These are phyloP conservation scores for Lota lota DNA, from an alignment of 2,113 vertebrate species.

Conservation along the genomic window DNA sequence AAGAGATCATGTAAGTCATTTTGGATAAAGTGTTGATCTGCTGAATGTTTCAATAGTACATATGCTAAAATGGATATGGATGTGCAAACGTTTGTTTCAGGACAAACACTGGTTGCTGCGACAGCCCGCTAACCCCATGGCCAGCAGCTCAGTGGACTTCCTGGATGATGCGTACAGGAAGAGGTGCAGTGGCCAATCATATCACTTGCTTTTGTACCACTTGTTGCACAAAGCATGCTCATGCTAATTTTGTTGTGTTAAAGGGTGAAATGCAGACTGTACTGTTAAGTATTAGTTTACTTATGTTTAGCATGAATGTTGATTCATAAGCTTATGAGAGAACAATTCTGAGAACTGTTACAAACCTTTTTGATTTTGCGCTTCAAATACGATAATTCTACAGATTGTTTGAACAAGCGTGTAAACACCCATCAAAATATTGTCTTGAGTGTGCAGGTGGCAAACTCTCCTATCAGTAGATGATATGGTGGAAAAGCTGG, in stretches of 20 bases:
- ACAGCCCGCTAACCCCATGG: conserved; percentile 74
- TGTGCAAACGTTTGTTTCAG: conserved; percentile 39
- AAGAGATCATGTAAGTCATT: too few relatives aligned
- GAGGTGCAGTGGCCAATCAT: conserved; percentile 46
- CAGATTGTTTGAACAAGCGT: neutral
- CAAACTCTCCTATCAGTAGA: conserved; percentile 78
- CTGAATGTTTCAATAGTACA: too few relatives aligned
- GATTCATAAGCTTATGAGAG: too few relatives aligned
- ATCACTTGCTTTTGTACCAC: neutral
- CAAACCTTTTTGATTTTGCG: neutral
- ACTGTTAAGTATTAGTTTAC: too few relatives aligned
- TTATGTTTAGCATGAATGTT: too few relatives aligned
- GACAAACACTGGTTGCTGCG: conserved; percentile 81
- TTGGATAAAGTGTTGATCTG: too few relatives aligned
- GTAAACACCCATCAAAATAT: neutral
- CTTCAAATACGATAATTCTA: neutral
- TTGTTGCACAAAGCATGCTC: neutral
- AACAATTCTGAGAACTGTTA: conserved; percentile 19
- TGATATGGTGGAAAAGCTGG: conserved; percentile 74
- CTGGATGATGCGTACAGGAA: conserved; percentile 71
- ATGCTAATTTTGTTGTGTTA: neutral
- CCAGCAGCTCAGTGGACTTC: conserved; percentile 59
- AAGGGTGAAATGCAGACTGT: neutral
- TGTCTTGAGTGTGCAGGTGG: conserved; percentile 65
- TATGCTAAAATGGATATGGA: too few relatives aligned